phyloP scores from a whole-genome alignment of 1,140 invertebrate species.

The Whitmania pigra region DNA sequence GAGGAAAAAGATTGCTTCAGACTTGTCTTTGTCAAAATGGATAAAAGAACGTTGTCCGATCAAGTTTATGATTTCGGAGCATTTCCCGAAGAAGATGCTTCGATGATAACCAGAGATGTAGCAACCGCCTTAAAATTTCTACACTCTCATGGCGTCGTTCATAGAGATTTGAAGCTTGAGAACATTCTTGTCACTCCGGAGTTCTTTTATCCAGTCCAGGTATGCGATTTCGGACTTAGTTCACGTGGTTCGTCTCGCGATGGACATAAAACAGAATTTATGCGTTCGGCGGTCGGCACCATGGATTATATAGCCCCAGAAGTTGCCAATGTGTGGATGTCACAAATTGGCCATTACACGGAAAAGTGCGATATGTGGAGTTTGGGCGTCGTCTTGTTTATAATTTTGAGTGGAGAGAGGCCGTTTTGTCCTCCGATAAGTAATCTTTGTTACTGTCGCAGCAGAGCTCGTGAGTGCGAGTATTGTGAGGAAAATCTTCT shows the following conservation, averaged over 20 bases:
- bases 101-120: neutral
- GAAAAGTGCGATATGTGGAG: slow-evolving; percentile 97
- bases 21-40: slow-evolving; percentile 8
- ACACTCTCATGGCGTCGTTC: neutral
- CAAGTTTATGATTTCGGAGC: neutral
- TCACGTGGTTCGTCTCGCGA: neutral
- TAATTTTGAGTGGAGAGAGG: neutral
- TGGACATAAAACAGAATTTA: neutral
- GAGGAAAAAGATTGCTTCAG: neutral
- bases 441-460: no score
- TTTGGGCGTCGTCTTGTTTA: slow-evolving; percentile 72
- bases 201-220: neutral
- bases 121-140: neutral
- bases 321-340: slow-evolving; percentile 81
- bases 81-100: neutral
- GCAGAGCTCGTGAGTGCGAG: no score
- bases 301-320: slow-evolving; percentile 98
- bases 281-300: slow-evolving; percentile 57
- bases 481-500: no score
- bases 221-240: neutral
- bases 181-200: neutral
- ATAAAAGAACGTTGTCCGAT: neutral
- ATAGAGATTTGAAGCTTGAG: slow-evolving; percentile 3
- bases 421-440: neutral
- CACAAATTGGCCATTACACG: slow-evolving; percentile 68